Percentiles rank a stretch among this genome's conserved stretches.
These are phyloP conservation scores for Nanorana parkeri DNA, from an alignment of 2,113 vertebrate species.

Conservation along the genomic window DNA sequence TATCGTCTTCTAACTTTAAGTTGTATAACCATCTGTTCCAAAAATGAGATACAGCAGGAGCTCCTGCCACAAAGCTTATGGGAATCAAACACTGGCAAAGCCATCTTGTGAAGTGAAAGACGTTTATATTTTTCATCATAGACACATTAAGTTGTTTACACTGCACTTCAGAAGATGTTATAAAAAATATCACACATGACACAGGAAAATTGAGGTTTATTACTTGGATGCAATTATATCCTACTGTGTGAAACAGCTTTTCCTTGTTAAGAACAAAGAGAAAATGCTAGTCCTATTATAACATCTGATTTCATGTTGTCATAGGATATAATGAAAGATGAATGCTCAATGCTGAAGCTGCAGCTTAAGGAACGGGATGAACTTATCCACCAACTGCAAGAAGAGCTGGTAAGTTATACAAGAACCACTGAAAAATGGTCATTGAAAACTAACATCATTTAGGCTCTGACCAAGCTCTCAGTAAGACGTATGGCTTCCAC, in stretches of 20 bases:
- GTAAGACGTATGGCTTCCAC: slow-evolving; percentile 17
- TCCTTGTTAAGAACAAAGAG: slow-evolving; percentile 65
- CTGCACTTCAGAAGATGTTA: slow-evolving; percentile 63
- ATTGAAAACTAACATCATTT: slow-evolving; percentile 13
- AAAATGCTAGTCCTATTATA: slow-evolving; percentile 65
- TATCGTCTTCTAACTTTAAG: slow-evolving; percentile 9
- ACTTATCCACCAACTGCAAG: slow-evolving; percentile 86
- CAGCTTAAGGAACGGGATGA: slow-evolving; percentile 93
- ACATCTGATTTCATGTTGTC: slow-evolving; percentile 74
- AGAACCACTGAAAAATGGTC: slow-evolving; percentile 26
- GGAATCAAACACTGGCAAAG: slow-evolving; percentile 56
- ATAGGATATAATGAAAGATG: slow-evolving; percentile 91
- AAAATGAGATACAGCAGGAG: slow-evolving; percentile 53
- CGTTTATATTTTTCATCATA: slow-evolving; percentile 59
- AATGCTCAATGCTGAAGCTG: slow-evolving; percentile 81
- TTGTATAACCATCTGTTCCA: slow-evolving; percentile 55
- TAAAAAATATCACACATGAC: slow-evolving; percentile 62
- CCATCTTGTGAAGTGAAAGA: slow-evolving; percentile 55
- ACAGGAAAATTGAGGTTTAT: slow-evolving; percentile 66
- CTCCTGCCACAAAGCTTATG: slow-evolving; percentile 50
- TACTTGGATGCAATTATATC: slow-evolving; percentile 68
- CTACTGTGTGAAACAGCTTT: slow-evolving; percentile 63
- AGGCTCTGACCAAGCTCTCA: not conserved
- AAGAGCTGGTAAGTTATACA: slow-evolving; percentile 86
- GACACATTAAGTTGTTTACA: slow-evolving; percentile 65